A percentile compares a stretch with the other conserved stretches of the same genome.
Conservation (phyloP, 2,888 invertebrate genomes). For the Diploptera punctata region DNA sequence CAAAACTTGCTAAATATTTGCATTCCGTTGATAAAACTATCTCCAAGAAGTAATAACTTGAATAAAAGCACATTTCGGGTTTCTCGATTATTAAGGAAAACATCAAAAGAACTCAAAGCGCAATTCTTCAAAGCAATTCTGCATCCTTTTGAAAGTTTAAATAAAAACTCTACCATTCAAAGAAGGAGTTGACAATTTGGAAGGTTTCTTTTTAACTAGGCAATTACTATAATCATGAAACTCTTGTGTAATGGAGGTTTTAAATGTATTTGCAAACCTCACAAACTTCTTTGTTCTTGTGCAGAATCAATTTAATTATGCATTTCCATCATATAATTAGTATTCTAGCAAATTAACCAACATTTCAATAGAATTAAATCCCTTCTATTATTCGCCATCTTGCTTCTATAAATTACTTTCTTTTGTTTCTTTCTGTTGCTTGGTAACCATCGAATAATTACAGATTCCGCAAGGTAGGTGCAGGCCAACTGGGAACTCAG, state of each 20-base stretch:
- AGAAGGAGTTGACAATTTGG: conserved; percentile 21
- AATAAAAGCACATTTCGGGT: neutral
- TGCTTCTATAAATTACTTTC: neutral
- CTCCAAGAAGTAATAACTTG: neutral
- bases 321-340: conserved; percentile 8
- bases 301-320: conserved; percentile 26
- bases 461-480: neutral
- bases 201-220: conserved; percentile 2
- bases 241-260: conserved; percentile 32
- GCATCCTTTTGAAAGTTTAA: neutral
- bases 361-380: conserved; percentile 11
- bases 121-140: neutral
- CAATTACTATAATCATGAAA: conserved; percentile 17
- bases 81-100: neutral
- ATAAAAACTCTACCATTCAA: neutral
- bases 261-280: conserved; percentile 35
- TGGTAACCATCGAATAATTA: neutral
- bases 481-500: neutral
- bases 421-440: neutral
- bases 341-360: conserved; percentile 7
- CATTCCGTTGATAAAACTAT: neutral
- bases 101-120: neutral
- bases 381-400: neutral
- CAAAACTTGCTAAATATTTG: conserved; percentile 16
- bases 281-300: conserved; percentile 33